phyloP scores from a whole-genome alignment of 2,888 invertebrate species.

The Tipula vernalis region DNA sequence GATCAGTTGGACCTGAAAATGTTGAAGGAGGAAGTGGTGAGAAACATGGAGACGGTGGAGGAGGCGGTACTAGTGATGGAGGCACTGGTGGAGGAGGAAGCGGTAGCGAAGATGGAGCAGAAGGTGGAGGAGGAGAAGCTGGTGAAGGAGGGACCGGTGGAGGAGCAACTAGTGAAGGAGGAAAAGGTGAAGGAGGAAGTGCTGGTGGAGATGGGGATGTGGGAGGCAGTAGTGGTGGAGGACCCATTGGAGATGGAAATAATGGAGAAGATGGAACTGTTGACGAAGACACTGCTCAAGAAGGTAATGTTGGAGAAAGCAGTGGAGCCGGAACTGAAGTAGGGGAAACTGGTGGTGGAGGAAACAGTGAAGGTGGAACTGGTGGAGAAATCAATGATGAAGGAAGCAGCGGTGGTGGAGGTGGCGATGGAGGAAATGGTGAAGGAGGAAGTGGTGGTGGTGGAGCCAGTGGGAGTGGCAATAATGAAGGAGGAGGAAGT shows the following conservation, averaged over 20 bases:
- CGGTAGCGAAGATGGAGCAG: conserved; percentile 7
- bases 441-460: neutral
- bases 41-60: conserved; percentile 1
- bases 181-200: neutral
- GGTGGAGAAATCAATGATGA: neutral
- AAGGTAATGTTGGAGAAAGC: neutral
- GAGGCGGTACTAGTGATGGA: neutral
- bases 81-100: neutral
- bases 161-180: neutral
- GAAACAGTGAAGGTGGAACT: too few relatives aligned
- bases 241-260: too few relatives aligned
- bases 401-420: neutral
- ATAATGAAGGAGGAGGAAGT: neutral
- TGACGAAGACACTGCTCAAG: too few relatives aligned
- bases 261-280: too few relatives aligned
- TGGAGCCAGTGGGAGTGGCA: neutral
- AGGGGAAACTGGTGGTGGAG: neutral
- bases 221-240: too few relatives aligned
- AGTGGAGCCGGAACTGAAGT: neutral
- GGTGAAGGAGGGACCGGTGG: neutral
- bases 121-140: neutral
- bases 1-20: neutral
- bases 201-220: neutral
- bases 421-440: neutral
- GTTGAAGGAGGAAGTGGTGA: conserved; percentile 6